phyloP scores from a whole-genome alignment of 2,113 vertebrate genomes.

The Saimiri boliviensis region DNA sequence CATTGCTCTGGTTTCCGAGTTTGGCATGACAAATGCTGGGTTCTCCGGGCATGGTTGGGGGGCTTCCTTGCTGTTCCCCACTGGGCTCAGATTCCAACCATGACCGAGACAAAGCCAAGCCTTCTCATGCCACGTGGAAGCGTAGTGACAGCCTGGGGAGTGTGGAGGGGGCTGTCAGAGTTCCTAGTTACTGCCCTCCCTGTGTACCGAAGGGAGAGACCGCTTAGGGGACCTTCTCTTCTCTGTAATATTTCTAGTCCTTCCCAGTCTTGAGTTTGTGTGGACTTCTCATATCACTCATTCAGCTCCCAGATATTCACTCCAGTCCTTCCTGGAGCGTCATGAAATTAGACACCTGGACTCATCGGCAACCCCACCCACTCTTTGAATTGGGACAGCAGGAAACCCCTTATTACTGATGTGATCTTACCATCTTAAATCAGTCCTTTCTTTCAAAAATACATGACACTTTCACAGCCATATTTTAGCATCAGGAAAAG shows the following conservation, averaged over 20 bases:
- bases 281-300: not conserved
- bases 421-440: not conserved
- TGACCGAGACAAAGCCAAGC: not conserved
- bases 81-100: not conserved
- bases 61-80: fast-evolving
- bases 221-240: fast-evolving
- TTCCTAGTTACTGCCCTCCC: fast-evolving
- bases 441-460: not conserved
- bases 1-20: not conserved
- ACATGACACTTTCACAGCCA: fast-evolving
- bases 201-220: fast-evolving
- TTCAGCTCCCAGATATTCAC: too few relatives aligned
- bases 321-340: fast-evolving
- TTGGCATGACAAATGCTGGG: fast-evolving
- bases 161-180: fast-evolving
- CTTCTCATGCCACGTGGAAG: fast-evolving
- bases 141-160: fast-evolving
- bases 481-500: too few relatives aligned
- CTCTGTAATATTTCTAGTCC: fast-evolving
- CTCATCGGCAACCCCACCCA: not conserved
- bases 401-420: fast-evolving
- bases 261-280: not conserved
- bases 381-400: not conserved
- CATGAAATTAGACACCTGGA: not conserved
- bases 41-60: fast-evolving